Percentiles rank a stretch among this genome's conserved stretches.
Conservation (phyloP, 2,113 vertebrate species). For the Merops nubicus region DNA sequence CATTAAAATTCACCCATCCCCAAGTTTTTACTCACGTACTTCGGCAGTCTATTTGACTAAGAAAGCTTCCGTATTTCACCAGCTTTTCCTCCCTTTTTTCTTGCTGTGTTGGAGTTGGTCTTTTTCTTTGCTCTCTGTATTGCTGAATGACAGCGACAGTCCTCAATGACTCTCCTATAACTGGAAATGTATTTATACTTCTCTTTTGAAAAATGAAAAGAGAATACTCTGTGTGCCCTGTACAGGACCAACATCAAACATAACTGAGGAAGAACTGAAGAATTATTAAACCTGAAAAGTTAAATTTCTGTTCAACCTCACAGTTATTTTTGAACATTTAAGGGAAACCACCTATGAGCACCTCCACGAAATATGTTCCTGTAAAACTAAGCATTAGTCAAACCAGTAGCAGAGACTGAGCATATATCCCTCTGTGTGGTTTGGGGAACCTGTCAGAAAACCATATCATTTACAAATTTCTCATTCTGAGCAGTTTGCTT, state of each 20-base stretch:
- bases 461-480: background rate
- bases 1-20: background rate
- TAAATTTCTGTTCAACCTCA: background rate
- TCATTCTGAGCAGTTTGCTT: background rate
- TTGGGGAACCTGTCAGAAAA: background rate
- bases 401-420: background rate
- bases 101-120: background rate
- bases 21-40: background rate
- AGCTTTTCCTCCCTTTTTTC: background rate
- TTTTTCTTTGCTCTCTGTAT: background rate
- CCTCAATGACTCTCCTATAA: background rate
- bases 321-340: slow-evolving; percentile 5
- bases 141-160: background rate
- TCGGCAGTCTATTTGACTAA: background rate
- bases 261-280: slow-evolving; percentile 13
- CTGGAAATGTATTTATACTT: background rate
- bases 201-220: slow-evolving; percentile 20
- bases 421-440: background rate
- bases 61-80: background rate
- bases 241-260: background rate
- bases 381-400: background rate
- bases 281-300: background rate
- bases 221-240: background rate
- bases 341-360: background rate
- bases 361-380: background rate